Percentiles rank a stretch among this genome's conserved stretches.
phyloP scores from a whole-genome alignment of 2,888 invertebrate genomes.

The Dryocosmus kuriphilus region DNA sequence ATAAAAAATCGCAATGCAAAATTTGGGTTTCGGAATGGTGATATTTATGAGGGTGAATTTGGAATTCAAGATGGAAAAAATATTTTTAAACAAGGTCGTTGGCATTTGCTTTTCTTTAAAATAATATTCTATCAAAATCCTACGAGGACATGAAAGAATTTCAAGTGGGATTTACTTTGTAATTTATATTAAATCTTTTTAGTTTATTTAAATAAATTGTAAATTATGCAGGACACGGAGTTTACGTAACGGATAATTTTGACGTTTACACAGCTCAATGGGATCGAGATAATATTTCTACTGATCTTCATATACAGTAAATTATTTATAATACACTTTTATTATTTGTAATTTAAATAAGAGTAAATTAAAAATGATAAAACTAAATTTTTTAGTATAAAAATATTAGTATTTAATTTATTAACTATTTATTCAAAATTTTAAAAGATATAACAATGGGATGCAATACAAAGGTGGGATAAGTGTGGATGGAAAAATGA shows the following conservation, averaged over 20 bases:
- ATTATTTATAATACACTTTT: not conserved
- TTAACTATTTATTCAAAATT: no score
- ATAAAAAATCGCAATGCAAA: not conserved
- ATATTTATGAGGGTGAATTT: conserved; percentile 4
- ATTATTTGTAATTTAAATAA: not conserved
- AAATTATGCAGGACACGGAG: not conserved
- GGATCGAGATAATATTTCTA: not conserved
- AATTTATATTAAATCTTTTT: not conserved
- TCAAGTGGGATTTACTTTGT: no score
- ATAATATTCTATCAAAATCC: not conserved
- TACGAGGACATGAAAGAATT: not conserved
- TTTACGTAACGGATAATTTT: conserved; percentile 6
- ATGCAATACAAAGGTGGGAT: not conserved
- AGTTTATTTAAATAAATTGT: not conserved
- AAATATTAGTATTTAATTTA: no score
- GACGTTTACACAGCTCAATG: not conserved
- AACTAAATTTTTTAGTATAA: not conserved
- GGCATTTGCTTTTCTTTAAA: not conserved
- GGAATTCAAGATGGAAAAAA: not conserved
- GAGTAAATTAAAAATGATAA: not conserved
- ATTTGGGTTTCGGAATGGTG: not conserved
- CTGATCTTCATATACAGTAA: not conserved
- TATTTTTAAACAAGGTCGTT: not conserved
- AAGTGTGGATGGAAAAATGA: not conserved
- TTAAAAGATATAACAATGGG: not conserved